Base-by-base conservation (phyloP, 2,113 vertebrate genomes). In the Peromyscus californicus region DNA sequence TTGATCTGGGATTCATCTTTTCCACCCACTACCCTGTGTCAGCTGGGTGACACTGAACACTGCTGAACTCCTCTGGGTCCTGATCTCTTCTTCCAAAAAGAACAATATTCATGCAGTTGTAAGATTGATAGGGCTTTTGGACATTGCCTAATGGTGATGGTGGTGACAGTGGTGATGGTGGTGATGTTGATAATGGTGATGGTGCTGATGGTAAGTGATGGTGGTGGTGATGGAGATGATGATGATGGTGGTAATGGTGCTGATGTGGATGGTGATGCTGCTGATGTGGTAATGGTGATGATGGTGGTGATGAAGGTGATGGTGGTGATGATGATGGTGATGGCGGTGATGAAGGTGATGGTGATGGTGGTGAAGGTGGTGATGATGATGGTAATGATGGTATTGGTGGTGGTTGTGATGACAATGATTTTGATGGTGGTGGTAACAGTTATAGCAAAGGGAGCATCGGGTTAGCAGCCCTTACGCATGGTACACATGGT, bases 181-280 rank as follows among this genome's bases (percentile, higher is more conserved):
- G 4, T 69, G 51, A 0, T 86, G 33, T 1, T 45, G 16, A 0
- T 63, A 22, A 19, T 54, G 26, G 3, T 57, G 51, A 9, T 59
- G 79, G 5, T 59, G 54, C 1, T n/a, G 36, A 9, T 59, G 24
- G 0, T 48, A n/a, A 4, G 0, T 39, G 1, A 1, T 78, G 36
- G 0, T 82, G 39, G 0, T 59, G 31, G 0, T 90, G 21, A 0
- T 61, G 57, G 1, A 29, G 26, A 4, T 45, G n/a, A 6, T 65
- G 36, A 1, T 63, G 57, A 13, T 15, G 54, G 22, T 57, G 79
- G 19, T 12, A 11, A 33, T 42, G n/a, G 7, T 84, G 24, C 39
- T 26, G 57, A 3, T 76, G 21, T 0, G 26, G 39, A 7, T 63
- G n/a, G 13, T 61, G n/a, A 11, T 33, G 29, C 13, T 33, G 22